Conservation (phyloP, 2,113 vertebrate genomes). For the Thinocorus orbignyianus region DNA sequence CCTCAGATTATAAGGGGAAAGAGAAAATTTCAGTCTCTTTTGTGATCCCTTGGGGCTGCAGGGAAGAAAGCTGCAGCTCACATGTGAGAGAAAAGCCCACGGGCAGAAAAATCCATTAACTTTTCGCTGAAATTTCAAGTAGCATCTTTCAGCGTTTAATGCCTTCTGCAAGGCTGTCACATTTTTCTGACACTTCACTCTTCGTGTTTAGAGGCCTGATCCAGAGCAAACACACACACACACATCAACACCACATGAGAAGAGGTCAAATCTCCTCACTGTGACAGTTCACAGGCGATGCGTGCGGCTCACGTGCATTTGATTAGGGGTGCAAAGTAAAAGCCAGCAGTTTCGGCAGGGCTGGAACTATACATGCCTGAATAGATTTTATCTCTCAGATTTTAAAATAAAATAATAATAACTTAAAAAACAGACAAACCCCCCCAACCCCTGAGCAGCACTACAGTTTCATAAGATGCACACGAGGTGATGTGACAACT, state of each 20-base stretch:
- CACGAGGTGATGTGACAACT: neutral
- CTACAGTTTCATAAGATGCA: neutral
- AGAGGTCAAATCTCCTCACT: neutral
- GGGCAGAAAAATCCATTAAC: conserved; percentile 53
- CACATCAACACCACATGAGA: neutral
- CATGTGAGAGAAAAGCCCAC: neutral
- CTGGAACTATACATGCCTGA: neutral
- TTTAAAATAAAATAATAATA: neutral
- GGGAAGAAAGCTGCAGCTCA: neutral
- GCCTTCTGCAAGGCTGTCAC: conserved; percentile 17
- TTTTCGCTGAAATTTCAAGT: conserved; percentile 30
- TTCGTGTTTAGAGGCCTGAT: neutral
- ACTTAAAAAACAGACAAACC: too few relatives aligned
- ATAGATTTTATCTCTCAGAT: neutral
- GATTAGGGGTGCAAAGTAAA: neutral
- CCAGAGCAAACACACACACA: neutral
- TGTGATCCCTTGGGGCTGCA: neutral
- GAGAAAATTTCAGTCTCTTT: neutral
- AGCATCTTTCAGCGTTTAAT: conserved; percentile 26
- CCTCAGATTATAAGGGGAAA: neutral
- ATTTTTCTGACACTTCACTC: conserved; percentile 27
- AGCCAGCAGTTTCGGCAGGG: neutral
- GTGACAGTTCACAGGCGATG: neutral
- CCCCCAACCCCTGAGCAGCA: neutral
- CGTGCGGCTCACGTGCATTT: neutral